phyloP scores from a whole-genome alignment of 2,797 vertebrate species.

The Todus mexicanus region DNA sequence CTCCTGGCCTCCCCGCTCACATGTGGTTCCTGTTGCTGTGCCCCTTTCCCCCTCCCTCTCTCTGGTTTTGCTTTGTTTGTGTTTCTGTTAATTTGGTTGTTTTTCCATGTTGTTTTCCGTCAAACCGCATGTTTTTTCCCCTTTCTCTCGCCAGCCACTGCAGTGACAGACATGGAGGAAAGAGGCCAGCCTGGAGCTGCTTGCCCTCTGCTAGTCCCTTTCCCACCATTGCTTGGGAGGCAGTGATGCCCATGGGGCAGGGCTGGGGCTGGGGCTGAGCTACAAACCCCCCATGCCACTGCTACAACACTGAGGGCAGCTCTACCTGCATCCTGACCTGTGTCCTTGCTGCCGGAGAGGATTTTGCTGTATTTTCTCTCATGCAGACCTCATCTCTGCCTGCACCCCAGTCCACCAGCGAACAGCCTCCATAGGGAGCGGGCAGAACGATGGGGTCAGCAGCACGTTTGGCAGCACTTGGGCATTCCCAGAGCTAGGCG shows the following conservation, averaged over 20 bases:
- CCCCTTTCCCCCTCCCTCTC: not conserved
- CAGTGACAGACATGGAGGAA: constrained; percentile 39
- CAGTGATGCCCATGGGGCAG: not conserved
- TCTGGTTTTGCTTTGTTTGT: constrained; percentile 72
- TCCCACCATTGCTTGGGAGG: not conserved
- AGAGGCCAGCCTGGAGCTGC: constrained; percentile 29
- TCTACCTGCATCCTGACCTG: not conserved
- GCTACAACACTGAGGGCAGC: rapidly evolving
- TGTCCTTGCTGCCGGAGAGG: not conserved
- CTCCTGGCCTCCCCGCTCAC: not conserved
- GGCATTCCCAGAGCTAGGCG: not conserved
- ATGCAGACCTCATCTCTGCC: not conserved
- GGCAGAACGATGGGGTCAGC: not conserved
- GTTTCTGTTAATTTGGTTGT: constrained; percentile 77
- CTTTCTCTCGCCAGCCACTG: constrained; percentile 69
- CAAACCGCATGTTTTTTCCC: constrained; percentile 78
- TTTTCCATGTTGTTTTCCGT: constrained; percentile 77
- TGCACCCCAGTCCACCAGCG: not conserved
- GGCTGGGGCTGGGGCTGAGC: not conserved
- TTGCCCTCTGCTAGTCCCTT: not conserved
- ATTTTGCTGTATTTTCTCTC: not conserved
- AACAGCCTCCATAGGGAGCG: not conserved
- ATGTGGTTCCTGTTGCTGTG: constrained; percentile 62
- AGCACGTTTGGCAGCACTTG: rapidly evolving
- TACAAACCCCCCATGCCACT: rapidly evolving